Evolutionary conservation across 2,888 invertebrate species (phyloP).

Genomic region (Tiliacea aurago): DNA sequence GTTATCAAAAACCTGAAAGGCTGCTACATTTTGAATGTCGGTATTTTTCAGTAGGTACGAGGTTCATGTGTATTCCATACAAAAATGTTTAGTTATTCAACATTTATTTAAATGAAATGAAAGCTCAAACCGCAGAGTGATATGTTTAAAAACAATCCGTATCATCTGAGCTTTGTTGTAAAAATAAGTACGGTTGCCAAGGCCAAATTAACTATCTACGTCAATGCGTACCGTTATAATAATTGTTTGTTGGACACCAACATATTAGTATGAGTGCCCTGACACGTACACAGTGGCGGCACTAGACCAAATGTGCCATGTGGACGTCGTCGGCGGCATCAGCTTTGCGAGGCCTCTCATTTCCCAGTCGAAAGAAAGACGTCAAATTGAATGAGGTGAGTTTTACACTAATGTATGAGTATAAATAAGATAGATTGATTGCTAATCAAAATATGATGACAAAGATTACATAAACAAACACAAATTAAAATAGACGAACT

Average conservation of each 20-base stretch:
- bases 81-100: constrained; percentile 9
- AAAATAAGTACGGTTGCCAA: constrained; percentile 14
- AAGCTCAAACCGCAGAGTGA: background rate
- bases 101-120: constrained; percentile 13
- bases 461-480: too few species aligned
- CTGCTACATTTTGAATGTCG: too few species aligned
- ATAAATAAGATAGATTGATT: too few species aligned
- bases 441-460: too few species aligned
- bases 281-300: constrained; percentile 5
- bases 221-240: constrained; percentile 18
- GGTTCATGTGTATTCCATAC: background rate
- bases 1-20: background rate
- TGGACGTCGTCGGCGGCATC: too few species aligned
- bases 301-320: too few species aligned
- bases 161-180: constrained; percentile 19
- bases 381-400: too few species aligned
- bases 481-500: too few species aligned
- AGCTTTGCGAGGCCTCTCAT: too few species aligned
- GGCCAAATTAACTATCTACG: constrained; percentile 32
- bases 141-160: constrained; percentile 11
- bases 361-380: too few species aligned
- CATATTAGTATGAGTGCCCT: constrained; percentile 17
- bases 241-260: constrained; percentile 5
- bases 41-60: constrained; percentile 11
- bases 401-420: too few species aligned